Evolutionary conservation across 2,888 invertebrate species (phyloP).

Genomic region (Cerceris rybyensis): DNA sequence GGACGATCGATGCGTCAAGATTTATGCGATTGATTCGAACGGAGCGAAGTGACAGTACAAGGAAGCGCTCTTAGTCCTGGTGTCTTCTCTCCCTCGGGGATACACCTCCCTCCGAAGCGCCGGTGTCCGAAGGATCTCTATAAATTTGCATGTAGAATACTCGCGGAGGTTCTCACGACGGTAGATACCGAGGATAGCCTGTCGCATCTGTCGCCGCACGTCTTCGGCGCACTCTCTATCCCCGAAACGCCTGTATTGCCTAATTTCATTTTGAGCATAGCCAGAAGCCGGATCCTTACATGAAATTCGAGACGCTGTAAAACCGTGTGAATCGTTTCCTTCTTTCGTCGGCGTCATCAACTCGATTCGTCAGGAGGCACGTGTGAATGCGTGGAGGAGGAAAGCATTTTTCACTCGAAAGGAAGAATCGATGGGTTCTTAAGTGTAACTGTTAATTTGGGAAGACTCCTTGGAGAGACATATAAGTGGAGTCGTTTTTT

Average conservation of each 20-base stretch:
- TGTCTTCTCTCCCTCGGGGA: conserved; percentile 77
- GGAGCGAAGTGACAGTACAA: conserved; percentile 81
- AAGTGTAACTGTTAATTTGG: neutral
- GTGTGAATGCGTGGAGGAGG: neutral
- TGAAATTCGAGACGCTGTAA: conserved; percentile 46
- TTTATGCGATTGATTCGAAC: conserved; percentile 82
- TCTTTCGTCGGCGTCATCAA: conserved; percentile 5
- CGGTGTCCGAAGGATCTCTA: conserved; percentile 81
- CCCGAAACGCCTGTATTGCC: conserved; percentile 44
- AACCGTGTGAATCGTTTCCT: conserved; percentile 13
- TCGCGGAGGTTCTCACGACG: conserved; percentile 74
- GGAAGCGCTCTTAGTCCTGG: conserved; percentile 82
- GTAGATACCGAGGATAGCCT: conserved; percentile 51
- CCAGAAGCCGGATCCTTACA: conserved; percentile 52
- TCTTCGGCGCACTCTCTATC: conserved; percentile 32
- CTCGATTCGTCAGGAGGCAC: conserved; percentile 1
- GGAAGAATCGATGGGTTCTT: neutral
- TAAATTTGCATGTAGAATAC: conserved; percentile 82
- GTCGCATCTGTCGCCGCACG: conserved; percentile 65
- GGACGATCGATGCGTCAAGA: conserved; percentile 75
- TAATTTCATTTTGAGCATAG: conserved; percentile 65
- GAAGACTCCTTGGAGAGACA: neutral
- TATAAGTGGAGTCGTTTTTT: neutral
- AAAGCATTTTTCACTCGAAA: conserved; percentile 6
- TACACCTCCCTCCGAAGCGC: conserved; percentile 73